A percentile compares a stretch with the other conserved stretches of the same genome.
These are phyloP conservation scores for Parazoanthus swiftii DNA, from an alignment of 92 coral and sea anemone species.

Conservation along the genomic window DNA sequence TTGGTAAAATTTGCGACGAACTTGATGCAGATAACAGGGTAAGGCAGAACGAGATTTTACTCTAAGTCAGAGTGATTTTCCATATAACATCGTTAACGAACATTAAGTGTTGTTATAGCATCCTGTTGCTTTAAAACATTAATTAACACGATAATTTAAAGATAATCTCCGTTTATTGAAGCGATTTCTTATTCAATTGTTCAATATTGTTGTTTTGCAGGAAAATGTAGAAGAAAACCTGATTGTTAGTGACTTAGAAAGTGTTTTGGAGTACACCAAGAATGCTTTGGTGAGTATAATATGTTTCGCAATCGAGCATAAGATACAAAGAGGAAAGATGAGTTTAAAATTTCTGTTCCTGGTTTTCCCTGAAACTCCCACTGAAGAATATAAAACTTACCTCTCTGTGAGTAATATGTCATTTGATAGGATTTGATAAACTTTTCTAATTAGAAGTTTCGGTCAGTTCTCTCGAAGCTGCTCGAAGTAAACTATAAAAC, in stretches of 20 bases:
- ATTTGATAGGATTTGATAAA: too few species aligned
- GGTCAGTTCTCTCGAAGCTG: too few species aligned
- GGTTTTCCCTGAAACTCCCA: not conserved
- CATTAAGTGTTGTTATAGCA: too few species aligned
- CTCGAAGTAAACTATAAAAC: too few species aligned
- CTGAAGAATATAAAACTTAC: not conserved
- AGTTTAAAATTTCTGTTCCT: not conserved
- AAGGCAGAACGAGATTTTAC: not conserved
- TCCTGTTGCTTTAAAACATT: not conserved
- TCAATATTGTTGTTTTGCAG: conserved; percentile 31
- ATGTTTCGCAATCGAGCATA: not conserved
- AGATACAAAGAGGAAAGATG: not conserved
- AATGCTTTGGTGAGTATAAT: conserved; percentile 72
- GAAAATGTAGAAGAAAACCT: conserved; percentile 93
- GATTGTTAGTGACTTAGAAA: conserved; percentile 80
- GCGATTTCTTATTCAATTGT: not conserved
- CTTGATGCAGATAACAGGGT: conserved; percentile 74
- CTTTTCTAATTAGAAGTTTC: too few species aligned
- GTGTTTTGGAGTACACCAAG: conserved; percentile 83
- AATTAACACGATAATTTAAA: too few species aligned
- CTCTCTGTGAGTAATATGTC: too few species aligned
- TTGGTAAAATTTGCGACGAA: conserved; percentile 88
- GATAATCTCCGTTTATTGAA: not conserved
- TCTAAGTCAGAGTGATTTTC: not conserved
- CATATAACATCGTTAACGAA: too few species aligned